phyloP scores from a whole-genome alignment of 2,888 invertebrate species.

The Diarsia brunnea region DNA sequence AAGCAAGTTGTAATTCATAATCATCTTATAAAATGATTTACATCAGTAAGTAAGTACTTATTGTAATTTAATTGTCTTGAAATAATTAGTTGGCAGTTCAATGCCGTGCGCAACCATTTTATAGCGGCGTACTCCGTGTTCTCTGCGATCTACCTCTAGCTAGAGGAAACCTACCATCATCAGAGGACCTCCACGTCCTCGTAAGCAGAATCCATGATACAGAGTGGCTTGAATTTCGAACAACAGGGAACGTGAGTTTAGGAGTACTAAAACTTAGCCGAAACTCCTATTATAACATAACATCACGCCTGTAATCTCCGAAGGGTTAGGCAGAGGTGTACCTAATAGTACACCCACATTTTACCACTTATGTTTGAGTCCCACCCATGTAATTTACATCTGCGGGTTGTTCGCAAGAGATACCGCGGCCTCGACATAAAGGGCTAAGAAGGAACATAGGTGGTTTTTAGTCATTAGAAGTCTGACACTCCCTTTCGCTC shows the following conservation, averaged over 20 bases:
- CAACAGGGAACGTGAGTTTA: background rate
- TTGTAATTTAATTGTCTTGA: background rate
- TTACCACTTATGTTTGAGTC: too few species aligned
- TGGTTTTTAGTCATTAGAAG: too few species aligned
- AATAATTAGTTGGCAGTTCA: background rate
- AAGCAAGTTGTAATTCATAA: background rate
- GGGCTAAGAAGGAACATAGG: too few species aligned
- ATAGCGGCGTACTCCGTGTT: background rate
- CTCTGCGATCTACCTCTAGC: background rate
- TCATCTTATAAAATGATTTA: background rate
- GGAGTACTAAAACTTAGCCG: background rate
- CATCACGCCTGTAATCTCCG: too few species aligned
- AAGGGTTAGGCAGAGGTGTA: too few species aligned
- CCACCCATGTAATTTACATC: too few species aligned
- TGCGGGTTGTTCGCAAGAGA: too few species aligned
- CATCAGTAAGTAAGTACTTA: background rate
- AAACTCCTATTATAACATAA: background rate
- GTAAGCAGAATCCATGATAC: background rate
- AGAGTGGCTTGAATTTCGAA: background rate
- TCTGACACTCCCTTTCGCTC: too few species aligned
- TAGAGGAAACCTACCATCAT: background rate
- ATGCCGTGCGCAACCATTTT: background rate
- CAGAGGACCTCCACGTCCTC: background rate
- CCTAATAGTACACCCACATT: too few species aligned
- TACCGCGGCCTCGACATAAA: too few species aligned